Conservation (phyloP, 2,797 vertebrate species). For the Philypnodon macrostomus region DNA sequence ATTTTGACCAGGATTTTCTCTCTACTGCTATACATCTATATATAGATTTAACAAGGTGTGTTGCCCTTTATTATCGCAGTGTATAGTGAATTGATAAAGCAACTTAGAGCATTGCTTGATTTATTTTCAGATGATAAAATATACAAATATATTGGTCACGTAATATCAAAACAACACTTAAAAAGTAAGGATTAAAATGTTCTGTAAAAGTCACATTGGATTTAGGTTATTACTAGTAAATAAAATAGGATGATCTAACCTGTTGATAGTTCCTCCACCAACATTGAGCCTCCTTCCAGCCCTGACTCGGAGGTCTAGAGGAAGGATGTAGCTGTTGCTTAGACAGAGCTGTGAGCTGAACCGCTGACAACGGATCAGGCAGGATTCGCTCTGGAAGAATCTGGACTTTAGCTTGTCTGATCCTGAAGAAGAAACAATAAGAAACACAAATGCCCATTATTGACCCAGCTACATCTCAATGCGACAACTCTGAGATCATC, state of each 20-base stretch:
- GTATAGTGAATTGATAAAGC: no score
- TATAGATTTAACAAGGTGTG: no score
- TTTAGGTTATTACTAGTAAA: no score
- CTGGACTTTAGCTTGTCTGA: slow-evolving; percentile 93
- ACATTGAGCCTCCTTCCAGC: slow-evolving; percentile 75
- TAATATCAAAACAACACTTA: no score
- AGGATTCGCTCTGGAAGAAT: slow-evolving; percentile 93
- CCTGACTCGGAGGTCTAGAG: slow-evolving; percentile 69
- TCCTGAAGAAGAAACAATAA: slow-evolving; percentile 67
- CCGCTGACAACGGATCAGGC: slow-evolving; percentile 85
- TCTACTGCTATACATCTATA: no score
- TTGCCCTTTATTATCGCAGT: no score
- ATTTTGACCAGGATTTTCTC: no score
- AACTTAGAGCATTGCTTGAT: no score
- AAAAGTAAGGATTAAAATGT: no score
- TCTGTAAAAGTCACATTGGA: no score
- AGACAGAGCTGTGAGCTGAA: slow-evolving; percentile 85
- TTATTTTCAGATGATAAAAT: no score
- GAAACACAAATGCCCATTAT: neutral
- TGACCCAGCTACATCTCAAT: neutral
- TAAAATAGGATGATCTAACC: slow-evolving; percentile 65
- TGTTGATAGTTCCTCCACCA: slow-evolving; percentile 89
- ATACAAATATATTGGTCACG: no score
- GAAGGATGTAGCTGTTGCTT: slow-evolving; percentile 76
- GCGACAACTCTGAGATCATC: neutral